A percentile compares a stretch with the other conserved stretches of the same genome.
These are phyloP conservation scores for Chymomyza caudatula DNA, from an alignment of 2,888 invertebrate genomes.

Conservation along the genomic window DNA sequence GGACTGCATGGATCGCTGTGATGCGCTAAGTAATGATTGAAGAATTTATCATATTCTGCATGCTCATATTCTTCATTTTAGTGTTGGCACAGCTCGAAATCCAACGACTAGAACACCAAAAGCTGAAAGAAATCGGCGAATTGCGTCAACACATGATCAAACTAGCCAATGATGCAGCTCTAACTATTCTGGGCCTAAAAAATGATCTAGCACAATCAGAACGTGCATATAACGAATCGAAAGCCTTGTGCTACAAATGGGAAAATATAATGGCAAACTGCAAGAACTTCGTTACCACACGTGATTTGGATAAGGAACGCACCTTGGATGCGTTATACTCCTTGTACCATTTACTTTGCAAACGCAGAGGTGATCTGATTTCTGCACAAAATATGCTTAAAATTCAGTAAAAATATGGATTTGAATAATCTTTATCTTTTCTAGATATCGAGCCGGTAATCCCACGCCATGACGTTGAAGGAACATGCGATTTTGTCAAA, in stretches of 20 bases:
- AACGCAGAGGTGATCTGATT: constrained; percentile 52
- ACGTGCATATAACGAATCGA: constrained; percentile 67
- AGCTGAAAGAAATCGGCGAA: constrained; percentile 72
- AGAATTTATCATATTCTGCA: too few species aligned
- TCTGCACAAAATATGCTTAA: too few species aligned
- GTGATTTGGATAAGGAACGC: constrained; percentile 63
- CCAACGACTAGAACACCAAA: constrained; percentile 63
- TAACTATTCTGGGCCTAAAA: constrained; percentile 74
- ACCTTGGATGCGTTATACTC: constrained; percentile 67
- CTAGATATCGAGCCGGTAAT: constrained; percentile 23
- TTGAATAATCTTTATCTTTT: too few species aligned
- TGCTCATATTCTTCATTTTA: constrained; percentile 37
- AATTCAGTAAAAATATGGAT: too few species aligned
- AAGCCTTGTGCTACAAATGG: constrained; percentile 70
- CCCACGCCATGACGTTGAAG: constrained; percentile 32
- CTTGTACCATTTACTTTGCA: constrained; percentile 68
- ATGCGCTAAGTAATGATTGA: constrained; percentile 74
- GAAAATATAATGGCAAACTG: constrained; percentile 71
- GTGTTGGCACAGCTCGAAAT: constrained; percentile 77
- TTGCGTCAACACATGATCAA: constrained; percentile 75
- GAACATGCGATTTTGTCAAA: constrained; percentile 41
- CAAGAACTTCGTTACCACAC: constrained; percentile 63
- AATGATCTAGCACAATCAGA: constrained; percentile 74
- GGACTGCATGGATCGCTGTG: constrained; percentile 77
- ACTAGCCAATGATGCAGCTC: constrained; percentile 74